phyloP scores from a whole-genome alignment of 1,140 invertebrate genomes.

The Brachionus paranguensis region DNA sequence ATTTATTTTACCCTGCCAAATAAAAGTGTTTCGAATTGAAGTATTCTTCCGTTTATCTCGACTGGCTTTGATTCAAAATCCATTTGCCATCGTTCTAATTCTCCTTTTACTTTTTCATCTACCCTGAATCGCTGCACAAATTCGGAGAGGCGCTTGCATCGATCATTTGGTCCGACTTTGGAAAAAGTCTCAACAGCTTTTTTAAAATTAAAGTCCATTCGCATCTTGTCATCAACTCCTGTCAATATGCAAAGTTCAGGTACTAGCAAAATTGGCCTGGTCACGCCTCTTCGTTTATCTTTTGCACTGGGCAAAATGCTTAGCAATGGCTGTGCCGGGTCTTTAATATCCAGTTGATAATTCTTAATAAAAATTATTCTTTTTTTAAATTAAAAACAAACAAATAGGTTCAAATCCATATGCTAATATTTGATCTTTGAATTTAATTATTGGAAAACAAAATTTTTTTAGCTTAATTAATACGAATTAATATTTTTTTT shows the following conservation, averaged over 20 bases:
- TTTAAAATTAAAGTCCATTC: constrained; percentile 37
- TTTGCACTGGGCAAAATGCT: constrained; percentile 35
- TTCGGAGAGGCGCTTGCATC: constrained; percentile 8
- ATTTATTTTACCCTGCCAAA: background rate
- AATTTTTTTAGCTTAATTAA: no score
- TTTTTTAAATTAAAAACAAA: no score
- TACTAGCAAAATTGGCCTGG: constrained; percentile 41
- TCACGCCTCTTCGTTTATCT: background rate
- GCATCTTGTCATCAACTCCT: constrained; percentile 29
- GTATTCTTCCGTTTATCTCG: background rate
- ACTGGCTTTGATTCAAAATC: background rate
- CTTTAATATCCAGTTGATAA: constrained; percentile 47
- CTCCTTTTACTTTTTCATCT: constrained; percentile 10
- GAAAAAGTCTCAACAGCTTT: constrained; percentile 10
- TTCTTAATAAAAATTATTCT: background rate
- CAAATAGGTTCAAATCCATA: no score
- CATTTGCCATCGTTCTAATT: constrained; percentile 33
- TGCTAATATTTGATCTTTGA: no score
- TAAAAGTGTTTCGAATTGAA: background rate
- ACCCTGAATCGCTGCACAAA: background rate
- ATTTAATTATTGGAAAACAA: no score
- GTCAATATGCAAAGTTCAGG: constrained; percentile 38
- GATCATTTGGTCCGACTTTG: constrained; percentile 7
- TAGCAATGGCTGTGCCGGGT: constrained; percentile 66
- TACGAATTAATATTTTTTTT: no score